Evolutionary conservation across 2,797 vertebrate genomes (phyloP), one percentile per base, ranked within the genome.

Genomic region (Pyrocephalus nanus): DNA sequence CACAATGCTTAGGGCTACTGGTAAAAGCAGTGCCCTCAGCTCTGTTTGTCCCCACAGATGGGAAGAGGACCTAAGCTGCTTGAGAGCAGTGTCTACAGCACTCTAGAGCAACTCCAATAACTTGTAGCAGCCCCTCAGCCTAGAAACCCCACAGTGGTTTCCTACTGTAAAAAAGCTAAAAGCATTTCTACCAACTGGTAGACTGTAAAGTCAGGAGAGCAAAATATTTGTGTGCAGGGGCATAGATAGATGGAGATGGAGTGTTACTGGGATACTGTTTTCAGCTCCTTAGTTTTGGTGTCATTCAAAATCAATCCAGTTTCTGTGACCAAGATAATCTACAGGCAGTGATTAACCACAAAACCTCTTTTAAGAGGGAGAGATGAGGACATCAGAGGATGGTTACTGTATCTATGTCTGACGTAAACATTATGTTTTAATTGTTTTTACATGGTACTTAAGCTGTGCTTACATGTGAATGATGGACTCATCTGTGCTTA

Each of bases 1-100:
- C 0, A 0, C 34, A 47, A 5, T 2, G 42, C 2, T 14, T 5
- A 47, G 21, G 4, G 12, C 1, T 4, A 22, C 22, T 22, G 47
- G 19, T 11, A 47, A 69, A 64, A 75, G 30, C 38, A 40, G 25
- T 27, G 8, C 4, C 60, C 8, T 40, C 43, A 29, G 6, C 9
- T 66, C 43, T 51, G 7, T 36, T 86, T 82, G 8, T 4, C 12
- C 16, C 40, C 12, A 1, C 8, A n/a, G 1, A 4, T 6, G 12
- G 6, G 1, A 78, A 14, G 9, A 22, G 14, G 11, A 14, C 40
- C 16, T 38, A n/a, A 71, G 48, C 11, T 32, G 11, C 32, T 32
- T 27, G 15, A 23, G 5, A 47, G 7, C 4, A 6, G 2, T 32
- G 75, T 61, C 76, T 45, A 1, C 34, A 64, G 6, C 7, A 12